Conservation (phyloP, 2,797 vertebrate species). For the Sebastes minor region DNA sequence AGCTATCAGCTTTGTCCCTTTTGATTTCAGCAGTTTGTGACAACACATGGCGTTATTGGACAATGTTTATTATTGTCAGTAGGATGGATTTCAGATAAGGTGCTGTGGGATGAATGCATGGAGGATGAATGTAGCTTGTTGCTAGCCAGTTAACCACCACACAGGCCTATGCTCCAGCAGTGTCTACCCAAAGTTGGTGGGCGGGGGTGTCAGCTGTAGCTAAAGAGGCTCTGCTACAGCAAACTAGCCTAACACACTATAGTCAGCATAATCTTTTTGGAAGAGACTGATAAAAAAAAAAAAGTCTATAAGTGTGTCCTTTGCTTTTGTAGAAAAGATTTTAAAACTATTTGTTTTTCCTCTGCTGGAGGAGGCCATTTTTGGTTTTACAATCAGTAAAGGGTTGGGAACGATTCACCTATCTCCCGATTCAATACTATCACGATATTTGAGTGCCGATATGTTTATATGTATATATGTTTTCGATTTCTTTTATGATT, state of each 20-base stretch:
- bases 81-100: not conserved
- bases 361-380: not conserved
- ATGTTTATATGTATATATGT: too few relatives aligned
- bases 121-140: not conserved
- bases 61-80: not conserved
- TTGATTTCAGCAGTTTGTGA: not conserved
- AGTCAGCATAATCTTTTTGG: not conserved
- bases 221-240: not conserved
- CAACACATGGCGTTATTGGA: too few relatives aligned
- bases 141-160: conserved; percentile 4
- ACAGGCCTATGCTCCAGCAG: conserved; percentile 2
- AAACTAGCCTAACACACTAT: not conserved
- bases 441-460: too few relatives aligned
- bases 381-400: not conserved
- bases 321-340: too few relatives aligned
- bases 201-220: conserved; percentile 34
- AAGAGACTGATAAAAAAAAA: not conserved
- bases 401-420: too few relatives aligned
- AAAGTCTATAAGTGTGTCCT: not conserved
- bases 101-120: not conserved
- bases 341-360: not conserved
- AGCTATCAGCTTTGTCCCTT: not conserved
- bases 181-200: conserved; percentile 9
- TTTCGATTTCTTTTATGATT: too few relatives aligned
- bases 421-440: too few relatives aligned